phyloP scores from a whole-genome alignment of 2,113 vertebrate genomes.

The Thomomys bottae region DNA sequence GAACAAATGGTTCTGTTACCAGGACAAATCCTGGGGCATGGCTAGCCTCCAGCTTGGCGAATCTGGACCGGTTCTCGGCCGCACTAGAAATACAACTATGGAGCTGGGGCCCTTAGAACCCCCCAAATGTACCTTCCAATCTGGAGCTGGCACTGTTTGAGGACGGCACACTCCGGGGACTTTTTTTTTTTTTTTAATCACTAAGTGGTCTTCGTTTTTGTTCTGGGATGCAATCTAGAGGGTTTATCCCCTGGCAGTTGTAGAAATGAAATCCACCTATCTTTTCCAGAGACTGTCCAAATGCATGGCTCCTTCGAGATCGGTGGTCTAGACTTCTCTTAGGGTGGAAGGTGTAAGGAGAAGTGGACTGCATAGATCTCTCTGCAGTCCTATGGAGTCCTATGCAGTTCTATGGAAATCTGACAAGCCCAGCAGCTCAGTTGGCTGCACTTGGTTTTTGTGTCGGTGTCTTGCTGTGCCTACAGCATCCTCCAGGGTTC shows the following conservation, averaged over 20 bases:
- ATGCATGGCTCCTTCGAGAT: neutral
- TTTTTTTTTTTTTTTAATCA: neutral
- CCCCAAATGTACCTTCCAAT: neutral
- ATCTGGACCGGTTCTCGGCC: too few relatives aligned
- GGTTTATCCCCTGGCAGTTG: neutral
- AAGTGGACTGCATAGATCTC: neutral
- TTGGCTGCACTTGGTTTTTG: neutral
- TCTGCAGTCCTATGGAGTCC: too few relatives aligned
- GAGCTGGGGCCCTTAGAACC: neutral
- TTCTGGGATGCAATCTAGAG: neutral
- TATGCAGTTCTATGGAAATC: neutral
- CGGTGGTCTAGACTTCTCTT: neutral
- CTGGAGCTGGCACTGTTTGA: neutral
- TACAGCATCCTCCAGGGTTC: neutral
- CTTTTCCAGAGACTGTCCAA: neutral
- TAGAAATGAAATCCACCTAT: conserved; percentile 27
- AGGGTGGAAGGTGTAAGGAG: neutral
- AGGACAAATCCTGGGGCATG: neutral
- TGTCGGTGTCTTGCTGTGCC: rapidly evolving
- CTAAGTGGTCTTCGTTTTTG: conserved; percentile 4
- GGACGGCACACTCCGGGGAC: rapidly evolving
- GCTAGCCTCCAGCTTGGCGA: too few relatives aligned
- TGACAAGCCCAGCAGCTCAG: neutral
- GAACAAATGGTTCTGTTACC: neutral
- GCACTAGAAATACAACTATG: neutral